Evolutionary conservation across 2,888 invertebrate species (phyloP).

Genomic region (Tridacna crocea): DNA sequence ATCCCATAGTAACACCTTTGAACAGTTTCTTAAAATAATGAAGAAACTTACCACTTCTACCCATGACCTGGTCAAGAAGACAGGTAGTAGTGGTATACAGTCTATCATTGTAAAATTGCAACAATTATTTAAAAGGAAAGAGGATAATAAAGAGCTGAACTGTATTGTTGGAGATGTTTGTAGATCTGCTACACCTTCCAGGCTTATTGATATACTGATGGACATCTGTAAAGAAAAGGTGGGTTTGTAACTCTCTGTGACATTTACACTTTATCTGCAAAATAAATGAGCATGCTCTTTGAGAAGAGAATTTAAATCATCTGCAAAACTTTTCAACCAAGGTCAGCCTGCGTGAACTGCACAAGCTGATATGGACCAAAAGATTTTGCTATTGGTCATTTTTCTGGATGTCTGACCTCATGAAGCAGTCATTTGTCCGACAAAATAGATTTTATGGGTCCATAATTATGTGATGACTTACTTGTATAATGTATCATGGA

Average conservation of each 20-base stretch:
- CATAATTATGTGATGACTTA: no score
- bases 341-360: no score
- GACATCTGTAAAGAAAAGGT: conserved; percentile 74
- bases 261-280: no score
- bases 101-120: conserved; percentile 52
- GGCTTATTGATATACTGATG: conserved; percentile 66
- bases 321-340: no score
- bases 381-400: no score
- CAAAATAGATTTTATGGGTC: no score
- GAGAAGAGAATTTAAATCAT: no score
- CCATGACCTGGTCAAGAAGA: conserved; percentile 61
- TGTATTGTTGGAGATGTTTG: conserved; percentile 56
- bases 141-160: background rate
- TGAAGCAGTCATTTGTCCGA: no score
- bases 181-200: conserved; percentile 63
- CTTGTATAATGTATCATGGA: no score
- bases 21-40: conserved; percentile 55
- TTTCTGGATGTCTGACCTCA: no score
- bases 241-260: background rate
- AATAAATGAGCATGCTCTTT: no score
- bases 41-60: conserved; percentile 63
- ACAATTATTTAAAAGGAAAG: conserved; percentile 42
- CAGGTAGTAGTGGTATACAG: conserved; percentile 50
- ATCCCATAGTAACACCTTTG: conserved; percentile 12
- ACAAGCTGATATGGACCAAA: no score